Percentiles rank a stretch among this genome's conserved stretches.
Evolutionary conservation across 1,140 invertebrate genomes (phyloP).

Genomic region (Pogonus chalceus): DNA sequence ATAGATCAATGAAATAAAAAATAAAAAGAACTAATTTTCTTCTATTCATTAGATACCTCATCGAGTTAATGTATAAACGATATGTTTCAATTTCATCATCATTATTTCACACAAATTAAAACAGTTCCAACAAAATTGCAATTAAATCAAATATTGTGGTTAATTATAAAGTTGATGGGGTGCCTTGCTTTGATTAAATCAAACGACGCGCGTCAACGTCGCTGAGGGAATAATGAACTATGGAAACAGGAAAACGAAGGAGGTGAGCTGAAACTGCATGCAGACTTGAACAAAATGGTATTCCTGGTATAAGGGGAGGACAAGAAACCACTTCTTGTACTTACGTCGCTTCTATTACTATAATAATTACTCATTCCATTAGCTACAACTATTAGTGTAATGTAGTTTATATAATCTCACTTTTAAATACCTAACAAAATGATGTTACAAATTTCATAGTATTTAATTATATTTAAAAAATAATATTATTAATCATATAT

Average conservation of each 20-base stretch:
- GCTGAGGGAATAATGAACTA: neutral
- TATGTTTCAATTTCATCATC: neutral
- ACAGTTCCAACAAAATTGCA: conserved; percentile 5
- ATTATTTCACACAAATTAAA: conserved; percentile 6
- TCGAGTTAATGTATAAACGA: neutral
- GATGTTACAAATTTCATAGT: neutral
- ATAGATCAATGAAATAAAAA: neutral
- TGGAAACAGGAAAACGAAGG: conserved; percentile 5
- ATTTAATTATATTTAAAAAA: too few species aligned
- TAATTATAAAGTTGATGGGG: conserved; percentile 5
- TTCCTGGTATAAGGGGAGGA: neutral
- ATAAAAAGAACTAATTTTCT: neutral
- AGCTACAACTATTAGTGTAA: conserved; percentile 8
- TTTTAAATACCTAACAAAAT: neutral
- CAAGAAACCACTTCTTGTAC: neutral
- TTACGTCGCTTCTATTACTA: conserved; percentile 16
- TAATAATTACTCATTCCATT: conserved; percentile 19
- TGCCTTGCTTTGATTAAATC: conserved; percentile 8
- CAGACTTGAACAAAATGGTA: conserved; percentile 9
- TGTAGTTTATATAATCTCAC: neutral
- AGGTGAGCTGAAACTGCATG: conserved; percentile 8
- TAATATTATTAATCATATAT: conserved; percentile 1
- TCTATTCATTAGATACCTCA: neutral
- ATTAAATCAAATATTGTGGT: conserved; percentile 7
- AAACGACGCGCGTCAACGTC: conserved; percentile 7